Percentiles rank a stretch among this genome's conserved stretches.
Conservation (phyloP, 2,113 vertebrate species). For the Chrysemys picta region DNA sequence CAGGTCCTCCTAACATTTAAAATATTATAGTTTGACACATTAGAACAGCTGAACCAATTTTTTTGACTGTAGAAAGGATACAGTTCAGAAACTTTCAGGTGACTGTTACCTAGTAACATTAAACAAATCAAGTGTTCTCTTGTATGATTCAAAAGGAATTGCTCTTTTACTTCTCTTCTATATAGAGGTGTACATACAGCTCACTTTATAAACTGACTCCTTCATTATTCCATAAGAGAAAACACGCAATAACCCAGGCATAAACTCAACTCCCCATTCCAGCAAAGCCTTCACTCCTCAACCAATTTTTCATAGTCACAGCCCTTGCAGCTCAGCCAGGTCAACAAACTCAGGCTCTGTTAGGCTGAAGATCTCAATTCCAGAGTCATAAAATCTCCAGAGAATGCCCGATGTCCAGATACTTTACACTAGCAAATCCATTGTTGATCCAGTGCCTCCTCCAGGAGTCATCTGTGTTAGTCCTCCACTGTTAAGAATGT, state of each 20-base stretch:
- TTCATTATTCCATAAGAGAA: neutral
- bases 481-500: neutral
- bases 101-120: neutral
- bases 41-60: neutral
- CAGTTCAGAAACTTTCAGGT: neutral
- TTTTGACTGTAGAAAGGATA: neutral
- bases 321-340: neutral
- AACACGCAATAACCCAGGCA: neutral
- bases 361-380: neutral
- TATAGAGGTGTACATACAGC: neutral
- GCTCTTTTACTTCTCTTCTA: neutral
- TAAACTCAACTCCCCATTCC: neutral
- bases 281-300: neutral
- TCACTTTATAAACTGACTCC: neutral
- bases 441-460: neutral
- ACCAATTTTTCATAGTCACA: neutral
- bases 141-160: neutral
- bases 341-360: neutral
- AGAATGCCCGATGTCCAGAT: neutral
- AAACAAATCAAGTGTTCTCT: neutral
- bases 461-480: neutral
- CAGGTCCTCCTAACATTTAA: constrained; percentile 2
- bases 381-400: neutral
- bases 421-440: neutral
- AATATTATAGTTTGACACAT: neutral